Conservation (phyloP, 2,888 invertebrate species). For the Parochlus steinenii region DNA sequence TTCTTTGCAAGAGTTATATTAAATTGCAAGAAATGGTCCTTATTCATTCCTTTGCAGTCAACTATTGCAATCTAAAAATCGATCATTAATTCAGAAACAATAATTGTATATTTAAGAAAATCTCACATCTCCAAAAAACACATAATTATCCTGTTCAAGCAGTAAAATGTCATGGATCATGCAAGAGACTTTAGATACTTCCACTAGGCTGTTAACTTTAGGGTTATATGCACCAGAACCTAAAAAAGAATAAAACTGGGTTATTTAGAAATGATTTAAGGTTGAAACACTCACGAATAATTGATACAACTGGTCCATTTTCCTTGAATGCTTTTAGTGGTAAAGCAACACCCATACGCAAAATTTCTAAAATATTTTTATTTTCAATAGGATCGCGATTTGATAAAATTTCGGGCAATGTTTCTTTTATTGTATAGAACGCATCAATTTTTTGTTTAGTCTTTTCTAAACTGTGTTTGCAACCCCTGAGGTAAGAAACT, state of each 20-base stretch:
- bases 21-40: slow-evolving; percentile 33
- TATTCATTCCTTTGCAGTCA: slow-evolving; percentile 33
- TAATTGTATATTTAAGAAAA: slow-evolving; percentile 3
- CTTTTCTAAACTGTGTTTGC: slow-evolving; percentile 31
- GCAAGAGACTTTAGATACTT: slow-evolving; percentile 33
- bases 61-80: slow-evolving; percentile 31
- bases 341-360: no score
- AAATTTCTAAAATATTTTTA: no score
- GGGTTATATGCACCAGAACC: slow-evolving; percentile 31
- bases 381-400: slow-evolving; percentile 15
- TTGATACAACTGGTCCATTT: slow-evolving; percentile 15
- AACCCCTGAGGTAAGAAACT: slow-evolving; percentile 30
- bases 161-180: slow-evolving; percentile 39
- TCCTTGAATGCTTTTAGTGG: slow-evolving; percentile 15
- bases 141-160: slow-evolving; percentile 35
- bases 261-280: not conserved
- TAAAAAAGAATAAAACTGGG: slow-evolving; percentile 14
- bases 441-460: slow-evolving; percentile 33
- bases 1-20: slow-evolving; percentile 38
- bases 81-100: slow-evolving; percentile 8
- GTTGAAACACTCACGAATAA: not conserved
- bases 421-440: slow-evolving; percentile 33
- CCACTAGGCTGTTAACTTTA: slow-evolving; percentile 26
- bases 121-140: slow-evolving; percentile 2
- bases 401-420: slow-evolving; percentile 36